Percentiles rank a stretch among this genome's conserved stretches.
These are phyloP conservation scores for Chalcis sispes DNA, from an alignment of 2,888 invertebrate species.

Conservation along the genomic window DNA sequence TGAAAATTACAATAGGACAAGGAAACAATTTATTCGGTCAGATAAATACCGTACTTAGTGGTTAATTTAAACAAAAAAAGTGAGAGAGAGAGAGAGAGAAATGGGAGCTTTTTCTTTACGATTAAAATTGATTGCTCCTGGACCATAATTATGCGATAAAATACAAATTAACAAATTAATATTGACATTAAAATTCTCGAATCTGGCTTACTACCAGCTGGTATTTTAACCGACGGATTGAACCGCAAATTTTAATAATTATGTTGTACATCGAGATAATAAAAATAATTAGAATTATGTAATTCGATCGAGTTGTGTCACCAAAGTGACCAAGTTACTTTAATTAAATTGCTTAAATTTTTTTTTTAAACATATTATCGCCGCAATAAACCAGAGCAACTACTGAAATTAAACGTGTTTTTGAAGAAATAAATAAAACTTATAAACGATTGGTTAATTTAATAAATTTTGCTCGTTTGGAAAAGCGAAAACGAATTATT, in stretches of 20 bases:
- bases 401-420: neutral
- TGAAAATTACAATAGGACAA: slow-evolving; percentile 23
- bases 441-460: slow-evolving; percentile 1
- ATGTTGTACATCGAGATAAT: no score
- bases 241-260: no score
- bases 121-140: no score
- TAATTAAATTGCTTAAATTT: neutral
- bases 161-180: no score
- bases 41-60: slow-evolving; percentile 30
- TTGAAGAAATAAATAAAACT: neutral
- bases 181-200: no score
- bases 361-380: neutral
- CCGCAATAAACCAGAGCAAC: no score
- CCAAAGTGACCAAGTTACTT: neutral
- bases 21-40: slow-evolving; percentile 20
- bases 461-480: slow-evolving; percentile 17
- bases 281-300: neutral
- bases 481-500: neutral
- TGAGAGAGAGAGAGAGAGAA: no score
- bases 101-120: no score
- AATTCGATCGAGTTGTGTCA: neutral
- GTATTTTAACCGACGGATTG: no score
- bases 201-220: no score
- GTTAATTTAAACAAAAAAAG: slow-evolving; percentile 25
- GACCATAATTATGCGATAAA: no score